Conservation (phyloP, 2,888 invertebrate genomes). For the Hirtodrosophila cameraria region DNA sequence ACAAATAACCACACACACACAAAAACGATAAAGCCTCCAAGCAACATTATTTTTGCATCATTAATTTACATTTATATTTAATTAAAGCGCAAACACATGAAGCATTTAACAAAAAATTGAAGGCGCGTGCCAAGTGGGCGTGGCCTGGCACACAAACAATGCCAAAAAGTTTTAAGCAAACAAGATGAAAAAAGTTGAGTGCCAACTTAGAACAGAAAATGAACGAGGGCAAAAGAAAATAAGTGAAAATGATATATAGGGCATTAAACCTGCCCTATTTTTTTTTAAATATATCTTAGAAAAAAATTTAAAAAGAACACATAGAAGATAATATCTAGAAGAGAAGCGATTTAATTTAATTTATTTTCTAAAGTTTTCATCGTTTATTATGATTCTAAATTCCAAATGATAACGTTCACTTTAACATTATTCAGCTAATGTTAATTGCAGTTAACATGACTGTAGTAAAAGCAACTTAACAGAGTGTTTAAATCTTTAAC, state of each 20-base stretch:
- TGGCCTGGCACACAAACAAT: constrained; percentile 36
- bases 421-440: not conserved
- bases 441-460: not conserved
- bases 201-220: constrained; percentile 27
- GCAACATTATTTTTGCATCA: constrained; percentile 78
- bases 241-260: not conserved
- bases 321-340: constrained; percentile 1
- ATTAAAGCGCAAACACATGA: constrained; percentile 74
- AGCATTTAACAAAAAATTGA: constrained; percentile 31
- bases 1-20: constrained; percentile 36
- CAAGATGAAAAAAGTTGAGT: constrained; percentile 33
- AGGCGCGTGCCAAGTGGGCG: constrained; percentile 60
- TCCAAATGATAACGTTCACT: no score
- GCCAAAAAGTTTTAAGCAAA: constrained; percentile 52
- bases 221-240: not conserved
- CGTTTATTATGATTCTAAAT: no score
- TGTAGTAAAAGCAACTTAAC: not conserved
- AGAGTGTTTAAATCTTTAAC: no score
- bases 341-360: not conserved
- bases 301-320: not conserved
- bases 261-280: constrained; percentile 28
- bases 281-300: not conserved
- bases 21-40: constrained; percentile 62
- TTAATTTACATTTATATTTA: constrained; percentile 80
- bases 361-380: no score